Evolutionary conservation across 1,140 invertebrate genomes (phyloP), one percentile per base, ranked within the genome.

Genomic region (Bradysia coprophila): DNA sequence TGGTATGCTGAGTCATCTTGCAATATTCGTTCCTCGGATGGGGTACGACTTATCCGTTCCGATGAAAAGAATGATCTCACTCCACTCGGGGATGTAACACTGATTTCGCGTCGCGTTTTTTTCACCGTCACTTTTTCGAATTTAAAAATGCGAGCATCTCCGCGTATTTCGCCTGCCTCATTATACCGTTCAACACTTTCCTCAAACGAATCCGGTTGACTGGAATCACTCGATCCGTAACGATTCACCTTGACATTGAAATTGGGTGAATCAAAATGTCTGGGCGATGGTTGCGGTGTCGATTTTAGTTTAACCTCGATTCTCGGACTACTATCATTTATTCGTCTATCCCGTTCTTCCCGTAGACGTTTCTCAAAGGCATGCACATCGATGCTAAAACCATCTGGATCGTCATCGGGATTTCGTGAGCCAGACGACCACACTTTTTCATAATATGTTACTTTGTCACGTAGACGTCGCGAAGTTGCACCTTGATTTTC

Each of bases 361-460:
- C 61, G 54, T 46, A 76, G 57, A 18, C 68, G 61, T 13, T 67
- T 61, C 50, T 76, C 74, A 46, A 76, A 68, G 37, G 73, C 71
- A 32, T 68, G 65, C 8, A 75, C 71, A 52, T 75, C 59, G 18
- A 68, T 57, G 16, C 59, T 54, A 33, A 57, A 57, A 1, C 54
- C 54, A 34, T 53, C 54, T 13, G 44, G 34, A 22, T 55, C 51
- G 43, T 65, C 65, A 28, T 59, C 56, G 9, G 37, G 43, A 23
- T 39, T 20, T 16, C 16, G 4, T 44, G 33, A 3, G 15, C 48
- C 51, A 3, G 72, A 70, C 19, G 69, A 68, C 75, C 78, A 83
- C 18, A 82, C 68, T 58, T 78, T 75, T 50, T 86, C 81, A 57
- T 78, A 84, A 56, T 81, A 81, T 40, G 65, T 74, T 42, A 85